Conservation (phyloP, 2,797 vertebrate genomes). For the Ambastaia sidthimunki region DNA sequence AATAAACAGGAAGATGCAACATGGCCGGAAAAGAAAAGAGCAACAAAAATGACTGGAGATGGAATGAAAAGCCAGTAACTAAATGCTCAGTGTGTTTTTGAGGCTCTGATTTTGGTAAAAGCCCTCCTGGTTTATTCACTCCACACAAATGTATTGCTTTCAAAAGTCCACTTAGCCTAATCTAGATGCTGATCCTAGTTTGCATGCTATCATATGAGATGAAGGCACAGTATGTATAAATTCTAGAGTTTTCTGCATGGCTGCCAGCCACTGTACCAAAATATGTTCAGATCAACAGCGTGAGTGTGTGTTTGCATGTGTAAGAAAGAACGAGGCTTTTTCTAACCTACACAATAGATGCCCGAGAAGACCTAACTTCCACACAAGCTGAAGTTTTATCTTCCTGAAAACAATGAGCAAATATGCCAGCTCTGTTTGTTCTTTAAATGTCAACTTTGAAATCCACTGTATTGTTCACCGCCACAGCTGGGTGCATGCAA, state of each 20-base stretch:
- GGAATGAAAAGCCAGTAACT: conserved; percentile 45
- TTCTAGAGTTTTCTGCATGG: conserved; percentile 75
- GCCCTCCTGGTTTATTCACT: conserved; percentile 54
- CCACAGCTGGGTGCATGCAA: conserved; percentile 70
- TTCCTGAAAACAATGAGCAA: conserved; percentile 75
- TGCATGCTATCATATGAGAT: conserved; percentile 80
- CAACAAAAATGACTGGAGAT: conserved; percentile 39
- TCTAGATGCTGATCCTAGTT: too few species aligned
- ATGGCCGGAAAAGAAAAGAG: conserved; percentile 53
- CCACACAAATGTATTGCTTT: conserved; percentile 61
- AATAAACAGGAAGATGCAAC: conserved; percentile 52
- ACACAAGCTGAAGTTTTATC: conserved; percentile 78
- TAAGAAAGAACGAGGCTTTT: conserved; percentile 66
- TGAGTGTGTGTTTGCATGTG: conserved; percentile 30
- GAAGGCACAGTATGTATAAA: conserved; percentile 69
- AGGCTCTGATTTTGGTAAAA: not conserved
- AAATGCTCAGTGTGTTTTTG: conserved; percentile 46
- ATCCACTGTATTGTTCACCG: conserved; percentile 73
- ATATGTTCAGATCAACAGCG: not conserved
- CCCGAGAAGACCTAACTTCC: conserved; percentile 72
- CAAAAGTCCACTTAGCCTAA: conserved; percentile 79
- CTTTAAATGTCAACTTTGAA: conserved; percentile 83
- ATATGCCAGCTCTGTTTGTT: conserved; percentile 80
- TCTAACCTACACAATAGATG: conserved; percentile 62
- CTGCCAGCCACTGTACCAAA: conserved; percentile 68